phyloP scores from a whole-genome alignment of 2,888 invertebrate genomes.

The Andrena fulva region DNA sequence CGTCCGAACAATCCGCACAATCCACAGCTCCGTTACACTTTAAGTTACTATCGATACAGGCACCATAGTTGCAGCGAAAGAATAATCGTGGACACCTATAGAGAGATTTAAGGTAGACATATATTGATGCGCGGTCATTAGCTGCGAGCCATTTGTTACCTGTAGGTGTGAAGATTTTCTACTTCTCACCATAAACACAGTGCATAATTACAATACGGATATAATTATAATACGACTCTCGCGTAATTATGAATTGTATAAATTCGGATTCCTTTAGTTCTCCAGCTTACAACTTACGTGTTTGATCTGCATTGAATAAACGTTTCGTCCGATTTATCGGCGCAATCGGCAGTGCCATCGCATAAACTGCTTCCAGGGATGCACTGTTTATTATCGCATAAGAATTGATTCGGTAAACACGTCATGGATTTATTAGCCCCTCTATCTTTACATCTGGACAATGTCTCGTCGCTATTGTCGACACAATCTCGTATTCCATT shows the following conservation, averaged over 20 bases:
- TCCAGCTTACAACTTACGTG: slow-evolving; percentile 66
- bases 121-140: background rate
- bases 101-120: slow-evolving; percentile 19
- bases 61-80: slow-evolving; percentile 84
- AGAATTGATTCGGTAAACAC: slow-evolving; percentile 73
- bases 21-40: slow-evolving; percentile 81
- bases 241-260: background rate
- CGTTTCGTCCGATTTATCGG: slow-evolving; percentile 80
- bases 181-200: background rate
- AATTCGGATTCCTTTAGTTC: background rate
- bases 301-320: slow-evolving; percentile 69
- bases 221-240: background rate
- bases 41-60: slow-evolving; percentile 81
- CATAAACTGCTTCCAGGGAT: slow-evolving; percentile 71
- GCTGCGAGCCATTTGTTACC: background rate
- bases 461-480: slow-evolving; percentile 86
- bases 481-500: slow-evolving; percentile 85
- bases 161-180: background rate
- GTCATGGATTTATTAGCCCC: slow-evolving; percentile 26
- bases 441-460: slow-evolving; percentile 68
- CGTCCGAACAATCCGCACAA: slow-evolving; percentile 84
- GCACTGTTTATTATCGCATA: slow-evolving; percentile 78
- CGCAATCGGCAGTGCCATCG: slow-evolving; percentile 79
- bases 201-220: background rate
- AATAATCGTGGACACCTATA: slow-evolving; percentile 79